phyloP scores from a whole-genome alignment of 2,113 vertebrate genomes.

The Orthonyx spaldingii region DNA sequence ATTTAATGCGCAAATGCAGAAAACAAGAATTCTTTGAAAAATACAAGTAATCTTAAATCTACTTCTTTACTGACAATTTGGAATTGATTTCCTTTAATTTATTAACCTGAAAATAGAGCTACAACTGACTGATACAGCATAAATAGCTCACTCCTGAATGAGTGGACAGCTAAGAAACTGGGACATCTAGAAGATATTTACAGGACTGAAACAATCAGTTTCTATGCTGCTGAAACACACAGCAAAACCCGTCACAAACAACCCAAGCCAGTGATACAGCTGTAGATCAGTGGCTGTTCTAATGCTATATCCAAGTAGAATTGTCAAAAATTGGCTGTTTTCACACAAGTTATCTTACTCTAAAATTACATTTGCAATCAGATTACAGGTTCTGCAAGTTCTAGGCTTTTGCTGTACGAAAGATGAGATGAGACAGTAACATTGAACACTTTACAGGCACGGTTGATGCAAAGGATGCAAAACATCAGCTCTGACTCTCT shows the following conservation, averaged over 20 bases:
- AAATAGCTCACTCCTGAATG: neutral
- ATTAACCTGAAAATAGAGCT: neutral
- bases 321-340: neutral
- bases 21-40: neutral
- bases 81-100: neutral
- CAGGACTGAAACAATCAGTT: neutral
- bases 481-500: neutral
- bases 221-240: neutral
- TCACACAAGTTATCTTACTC: accelerated
- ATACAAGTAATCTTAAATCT: neutral
- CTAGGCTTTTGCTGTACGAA: neutral
- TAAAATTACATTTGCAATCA: neutral
- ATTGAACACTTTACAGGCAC: neutral
- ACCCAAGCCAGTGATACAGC: neutral
- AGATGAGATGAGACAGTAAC: neutral
- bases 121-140: neutral
- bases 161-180: neutral
- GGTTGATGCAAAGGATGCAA: neutral
- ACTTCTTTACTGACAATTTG: neutral
- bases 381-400: neutral
- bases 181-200: neutral
- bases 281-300: neutral
- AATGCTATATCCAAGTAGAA: neutral
- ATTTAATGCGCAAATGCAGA: neutral
- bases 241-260: neutral